Base-by-base conservation (phyloP, 1,140 invertebrate species). In the Drosophila prosaltans region DNA sequence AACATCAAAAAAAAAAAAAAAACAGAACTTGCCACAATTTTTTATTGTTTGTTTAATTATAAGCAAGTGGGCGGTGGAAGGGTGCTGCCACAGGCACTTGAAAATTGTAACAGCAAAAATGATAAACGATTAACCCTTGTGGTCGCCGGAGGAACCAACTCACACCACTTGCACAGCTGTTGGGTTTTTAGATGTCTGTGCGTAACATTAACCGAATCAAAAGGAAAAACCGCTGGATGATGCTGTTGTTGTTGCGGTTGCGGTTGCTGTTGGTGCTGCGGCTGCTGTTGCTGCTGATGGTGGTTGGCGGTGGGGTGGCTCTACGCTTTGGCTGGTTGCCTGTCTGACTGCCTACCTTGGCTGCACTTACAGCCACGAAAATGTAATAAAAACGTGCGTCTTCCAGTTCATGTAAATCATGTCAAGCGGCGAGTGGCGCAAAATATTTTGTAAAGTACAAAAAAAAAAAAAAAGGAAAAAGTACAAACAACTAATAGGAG, bases 381-480 rank as follows among this genome's bases (percentile, higher is more conserved):
- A 90, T 81, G 84, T 79, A 89, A 89, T 89, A 89, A 89, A 89
- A 89, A 89, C 81, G 84, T 89, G 84, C 84, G 84, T 89, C 83
- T 81, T 66, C 45, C 78, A 78, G 82, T 78, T 80, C 80, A 89
- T 89, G 84, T 89, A 89, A 89, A 89, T 89, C 84, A 89, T 89
- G 84, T 89, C 84, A 89, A 68, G 69, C 79, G 70, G 72, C 83
- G 82, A 86, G 82, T 80, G 72, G 69, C 74, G 84, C 74, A 70
- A 89, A 89, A 84, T 89, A 90, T 89, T 84, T 83, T 73, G 69
- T 80, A 69, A 59, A 55, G 57, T 60, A 67, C 48, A 43, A 63
- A 55, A 54, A 63, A 55, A 51, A 51, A 72, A 10, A 67, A 72
- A 64, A 64, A 32, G 41, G 30, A 43, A 59, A 78, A 70, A 70